These are phyloP conservation scores for Hiodon alosoides DNA, from an alignment of 2,113 vertebrate species.

Conservation along the genomic window DNA sequence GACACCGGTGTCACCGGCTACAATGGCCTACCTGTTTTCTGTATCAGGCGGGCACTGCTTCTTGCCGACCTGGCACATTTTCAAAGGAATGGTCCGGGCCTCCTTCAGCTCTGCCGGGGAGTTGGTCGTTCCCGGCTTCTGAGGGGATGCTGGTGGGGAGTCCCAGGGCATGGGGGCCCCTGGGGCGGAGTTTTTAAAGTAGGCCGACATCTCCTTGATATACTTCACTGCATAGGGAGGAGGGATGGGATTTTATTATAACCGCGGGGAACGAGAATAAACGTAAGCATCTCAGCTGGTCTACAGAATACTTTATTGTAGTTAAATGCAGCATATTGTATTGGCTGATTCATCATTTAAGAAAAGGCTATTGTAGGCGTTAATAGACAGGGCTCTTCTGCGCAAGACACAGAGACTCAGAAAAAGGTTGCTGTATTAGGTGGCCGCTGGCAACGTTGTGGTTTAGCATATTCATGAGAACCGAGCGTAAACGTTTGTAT, in stretches of 20 bases:
- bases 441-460: no score
- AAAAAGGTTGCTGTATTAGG: no score
- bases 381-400: no score
- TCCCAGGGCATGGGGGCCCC: constrained; percentile 76
- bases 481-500: no score
- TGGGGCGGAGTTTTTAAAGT: constrained; percentile 81
- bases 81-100: constrained; percentile 72
- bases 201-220: constrained; percentile 96
- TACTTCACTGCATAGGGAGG: constrained; percentile 78
- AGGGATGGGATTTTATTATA: not conserved
- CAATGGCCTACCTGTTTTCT: constrained; percentile 72
- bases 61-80: constrained; percentile 86
- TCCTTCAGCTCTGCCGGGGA: constrained; percentile 71
- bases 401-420: no score
- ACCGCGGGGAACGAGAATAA: not conserved
- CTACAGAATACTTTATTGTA: not conserved
- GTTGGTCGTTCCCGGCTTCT: constrained; percentile 57
- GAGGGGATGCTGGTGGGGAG: constrained; percentile 68
- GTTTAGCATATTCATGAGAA: no score
- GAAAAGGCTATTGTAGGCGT: no score
- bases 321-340: no score
- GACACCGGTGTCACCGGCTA: not conserved
- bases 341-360: no score
- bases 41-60: constrained; percentile 81
- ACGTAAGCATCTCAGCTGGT: no score